phyloP scores from a whole-genome alignment of 1,140 invertebrate genomes.

The Scaptomyza hsui region DNA sequence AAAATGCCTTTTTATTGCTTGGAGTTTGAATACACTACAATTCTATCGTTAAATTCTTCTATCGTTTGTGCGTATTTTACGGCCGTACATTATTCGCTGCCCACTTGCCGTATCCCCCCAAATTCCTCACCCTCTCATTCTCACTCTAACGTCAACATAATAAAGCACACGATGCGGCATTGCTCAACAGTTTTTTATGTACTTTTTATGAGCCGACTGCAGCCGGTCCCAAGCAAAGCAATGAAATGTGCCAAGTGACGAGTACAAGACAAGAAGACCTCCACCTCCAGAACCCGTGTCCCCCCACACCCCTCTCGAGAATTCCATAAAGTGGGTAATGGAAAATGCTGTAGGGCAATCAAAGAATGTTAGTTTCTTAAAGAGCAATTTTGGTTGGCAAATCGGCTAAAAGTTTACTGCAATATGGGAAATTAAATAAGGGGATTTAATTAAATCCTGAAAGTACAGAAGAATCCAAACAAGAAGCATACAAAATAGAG shows the following conservation, averaged over 20 bases:
- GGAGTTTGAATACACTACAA: not conserved
- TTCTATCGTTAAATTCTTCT: slow-evolving; percentile 59
- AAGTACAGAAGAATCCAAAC: too few relatives aligned
- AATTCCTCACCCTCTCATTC: not conserved
- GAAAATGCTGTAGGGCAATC: not conserved
- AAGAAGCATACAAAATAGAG: too few relatives aligned
- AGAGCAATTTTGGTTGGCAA: slow-evolving; percentile 5
- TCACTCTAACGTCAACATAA: slow-evolving; percentile 3
- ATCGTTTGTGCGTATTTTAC: slow-evolving; percentile 39
- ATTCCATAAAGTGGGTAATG: slow-evolving; percentile 25
- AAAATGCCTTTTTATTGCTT: slow-evolving; percentile 45
- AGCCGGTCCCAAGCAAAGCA: slow-evolving; percentile 33
- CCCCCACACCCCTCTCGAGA: not conserved
- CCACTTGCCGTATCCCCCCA: slow-evolving; percentile 43
- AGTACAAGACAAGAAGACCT: slow-evolving; percentile 24
- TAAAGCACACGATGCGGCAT: slow-evolving; percentile 42
- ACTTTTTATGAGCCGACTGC: slow-evolving; percentile 63
- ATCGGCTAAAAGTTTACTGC: not conserved
- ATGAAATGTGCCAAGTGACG: slow-evolving; percentile 45
- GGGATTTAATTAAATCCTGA: not conserved
- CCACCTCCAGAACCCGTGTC: not conserved
- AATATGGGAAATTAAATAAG: not conserved
- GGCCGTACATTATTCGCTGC: slow-evolving; percentile 52
- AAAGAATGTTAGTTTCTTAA: not conserved
- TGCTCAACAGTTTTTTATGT: slow-evolving; percentile 74